Evolutionary conservation across 2,113 vertebrate genomes (phyloP), one percentile per base, ranked within the genome.

Genomic region (Myiopsitta monachus): DNA sequence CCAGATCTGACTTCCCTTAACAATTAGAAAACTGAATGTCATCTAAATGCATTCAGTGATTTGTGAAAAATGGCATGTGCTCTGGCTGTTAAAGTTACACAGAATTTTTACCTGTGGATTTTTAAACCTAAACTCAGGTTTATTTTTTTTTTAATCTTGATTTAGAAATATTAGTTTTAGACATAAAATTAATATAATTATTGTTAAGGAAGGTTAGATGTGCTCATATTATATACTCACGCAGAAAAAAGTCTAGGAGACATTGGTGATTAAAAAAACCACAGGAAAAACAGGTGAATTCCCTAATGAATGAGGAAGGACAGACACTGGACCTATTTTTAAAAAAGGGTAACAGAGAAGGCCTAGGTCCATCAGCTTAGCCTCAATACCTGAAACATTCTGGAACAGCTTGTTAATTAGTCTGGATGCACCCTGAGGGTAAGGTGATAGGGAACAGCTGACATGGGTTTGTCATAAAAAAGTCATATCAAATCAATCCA

Each of bases 391-490:
- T 87, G 49, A 92, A 95, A 79, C 49, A 47, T 91, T 87, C 52
- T 84, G 62, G 74, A 95, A 82, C 89, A 94, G 63, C 51, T 91
- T 92, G 84, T 94, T 97, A 97, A 97, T 96, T 97, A 95, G 62
- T 73, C 84, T 62, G n/a, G 77, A 91, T 82, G 83, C 77, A 87
- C 95, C 80, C 94, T 82, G 89, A 1, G 0, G 93, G 73, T 93
- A 95, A 91, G 47, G 78, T 94, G 78, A 83, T 75, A 91, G 74
- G 62, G 67, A 95, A 78, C 52, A 87, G 81, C 47, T 96, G 91
- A 97, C 95, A 89, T 49, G 81, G 41, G 79, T 89, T 95, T 95
- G 83, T 95, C 87, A 92, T 75, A 51, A 92, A 80, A 47, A 92
- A 88, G 88, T 92, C 91, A 31, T 78, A 73, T 95, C 93, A 90